A percentile compares a stretch with the other conserved stretches of the same genome.
Conservation (phyloP, 2,888 invertebrate genomes). For the Caenorhabditis parvicauda region DNA sequence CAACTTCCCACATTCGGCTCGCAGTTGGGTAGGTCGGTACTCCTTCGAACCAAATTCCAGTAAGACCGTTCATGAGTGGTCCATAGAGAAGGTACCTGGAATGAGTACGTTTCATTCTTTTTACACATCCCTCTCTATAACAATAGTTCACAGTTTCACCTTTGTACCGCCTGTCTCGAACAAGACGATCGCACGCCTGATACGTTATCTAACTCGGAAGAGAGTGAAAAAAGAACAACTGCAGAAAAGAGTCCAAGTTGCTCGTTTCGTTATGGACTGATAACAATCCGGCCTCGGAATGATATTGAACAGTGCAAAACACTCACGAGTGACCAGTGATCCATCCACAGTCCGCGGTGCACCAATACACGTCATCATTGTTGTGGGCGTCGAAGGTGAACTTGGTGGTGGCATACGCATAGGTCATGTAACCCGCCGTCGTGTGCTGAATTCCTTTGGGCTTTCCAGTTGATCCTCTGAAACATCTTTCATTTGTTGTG, state of each 20-base stretch:
- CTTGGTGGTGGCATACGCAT: slow-evolving; percentile 85
- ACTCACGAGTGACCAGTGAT: slow-evolving; percentile 71
- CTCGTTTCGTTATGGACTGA: too few relatives aligned
- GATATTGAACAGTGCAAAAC: too few relatives aligned
- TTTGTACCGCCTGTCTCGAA: too few relatives aligned
- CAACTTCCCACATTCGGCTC: slow-evolving; percentile 86
- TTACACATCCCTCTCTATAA: background rate
- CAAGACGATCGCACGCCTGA: too few relatives aligned
- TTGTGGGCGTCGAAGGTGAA: slow-evolving; percentile 75
- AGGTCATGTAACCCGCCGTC: slow-evolving; percentile 86
- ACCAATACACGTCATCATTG: slow-evolving; percentile 72
- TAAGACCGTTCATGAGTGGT: slow-evolving; percentile 87
- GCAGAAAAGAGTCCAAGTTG: too few relatives aligned
- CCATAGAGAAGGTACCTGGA: slow-evolving; percentile 76
- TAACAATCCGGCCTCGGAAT: too few relatives aligned
- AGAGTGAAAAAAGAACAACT: too few relatives aligned
- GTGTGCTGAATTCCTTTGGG: slow-evolving; percentile 97
- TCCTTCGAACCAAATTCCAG: slow-evolving; percentile 87
- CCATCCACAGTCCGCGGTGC: slow-evolving; percentile 85
- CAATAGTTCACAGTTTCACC: background rate
- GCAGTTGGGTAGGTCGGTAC: slow-evolving; percentile 91
- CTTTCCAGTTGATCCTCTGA: slow-evolving; percentile 87
- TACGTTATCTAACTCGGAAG: too few relatives aligned
- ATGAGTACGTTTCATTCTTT: background rate
- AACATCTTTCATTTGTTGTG: slow-evolving; percentile 13